A percentile compares a stretch with the other conserved stretches of the same genome.
phyloP scores from a whole-genome alignment of 2,888 invertebrate species.

The Minunthozetes semirufus region DNA sequence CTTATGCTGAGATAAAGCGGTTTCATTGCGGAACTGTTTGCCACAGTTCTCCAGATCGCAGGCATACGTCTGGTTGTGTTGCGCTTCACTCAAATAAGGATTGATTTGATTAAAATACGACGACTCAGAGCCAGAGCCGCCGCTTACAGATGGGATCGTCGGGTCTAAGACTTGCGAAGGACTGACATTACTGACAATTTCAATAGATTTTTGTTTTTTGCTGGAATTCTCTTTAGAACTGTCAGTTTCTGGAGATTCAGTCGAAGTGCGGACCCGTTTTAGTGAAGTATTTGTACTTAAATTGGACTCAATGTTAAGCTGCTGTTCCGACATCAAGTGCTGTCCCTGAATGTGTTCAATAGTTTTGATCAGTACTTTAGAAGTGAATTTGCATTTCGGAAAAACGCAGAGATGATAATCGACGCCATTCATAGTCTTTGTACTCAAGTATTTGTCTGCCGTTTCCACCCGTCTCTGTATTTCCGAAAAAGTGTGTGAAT shows the following conservation, averaged over 20 bases:
- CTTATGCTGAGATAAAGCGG: background rate
- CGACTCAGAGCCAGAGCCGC: too few species aligned
- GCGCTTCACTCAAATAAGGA: background rate
- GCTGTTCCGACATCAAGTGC: background rate
- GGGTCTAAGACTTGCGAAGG: background rate
- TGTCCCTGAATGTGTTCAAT: constrained; percentile 15
- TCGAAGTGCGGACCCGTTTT: background rate
- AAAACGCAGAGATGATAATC: constrained; percentile 13
- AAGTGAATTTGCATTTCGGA: background rate
- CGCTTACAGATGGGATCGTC: background rate
- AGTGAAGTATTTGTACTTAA: background rate
- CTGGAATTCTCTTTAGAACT: background rate
- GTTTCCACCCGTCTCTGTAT: background rate
- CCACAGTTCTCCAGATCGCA: constrained; percentile 14
- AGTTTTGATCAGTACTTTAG: constrained; percentile 7
- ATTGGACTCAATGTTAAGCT: background rate
- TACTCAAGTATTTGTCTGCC: constrained; percentile 10
- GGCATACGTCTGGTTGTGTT: background rate
- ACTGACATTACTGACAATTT: background rate
- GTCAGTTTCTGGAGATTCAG: constrained; percentile 14
- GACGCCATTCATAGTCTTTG: background rate
- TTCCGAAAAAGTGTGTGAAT: background rate
- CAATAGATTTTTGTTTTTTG: background rate
- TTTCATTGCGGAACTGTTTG: constrained; percentile 1
- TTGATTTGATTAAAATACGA: background rate